Percentiles rank a stretch among this genome's conserved stretches.
phyloP scores from a whole-genome alignment of 2,888 invertebrate species.

The Ryuthela nishihirai region DNA sequence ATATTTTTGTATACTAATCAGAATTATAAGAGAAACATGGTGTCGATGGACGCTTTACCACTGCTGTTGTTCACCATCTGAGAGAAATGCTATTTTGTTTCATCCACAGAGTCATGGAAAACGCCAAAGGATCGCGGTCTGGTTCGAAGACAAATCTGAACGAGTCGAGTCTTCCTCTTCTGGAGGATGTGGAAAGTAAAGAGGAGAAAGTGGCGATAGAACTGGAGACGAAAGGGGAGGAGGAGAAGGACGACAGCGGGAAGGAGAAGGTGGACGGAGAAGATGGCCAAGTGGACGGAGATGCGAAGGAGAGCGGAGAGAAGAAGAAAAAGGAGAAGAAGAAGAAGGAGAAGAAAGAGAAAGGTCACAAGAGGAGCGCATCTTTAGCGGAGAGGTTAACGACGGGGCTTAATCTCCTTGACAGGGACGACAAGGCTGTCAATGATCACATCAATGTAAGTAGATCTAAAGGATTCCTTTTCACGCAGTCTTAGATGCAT shows the following conservation, averaged over 20 bases:
- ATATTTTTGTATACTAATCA: too few species aligned
- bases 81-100: background rate
- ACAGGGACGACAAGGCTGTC: constrained; percentile 49
- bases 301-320: constrained; percentile 40
- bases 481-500: too few species aligned
- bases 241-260: constrained; percentile 8
- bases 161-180: constrained; percentile 45
- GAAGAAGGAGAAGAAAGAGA: constrained; percentile 10
- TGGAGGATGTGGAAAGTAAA: constrained; percentile 35
- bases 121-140: constrained; percentile 38
- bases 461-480: too few species aligned
- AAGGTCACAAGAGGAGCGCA: constrained; percentile 6
- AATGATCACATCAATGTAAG: constrained; percentile 47
- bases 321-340: constrained; percentile 10
- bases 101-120: constrained; percentile 6
- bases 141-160: constrained; percentile 45
- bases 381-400: constrained; percentile 43
- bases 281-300: constrained; percentile 43
- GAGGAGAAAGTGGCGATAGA: constrained; percentile 44
- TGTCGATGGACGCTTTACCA: too few species aligned
- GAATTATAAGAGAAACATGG: too few species aligned
- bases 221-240: constrained; percentile 38
- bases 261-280: constrained; percentile 19
- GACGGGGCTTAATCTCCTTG: constrained; percentile 49
- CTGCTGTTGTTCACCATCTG: too few species aligned